Base-by-base conservation (phyloP, 2,113 vertebrate species). In the Nyctibius bracteatus region DNA sequence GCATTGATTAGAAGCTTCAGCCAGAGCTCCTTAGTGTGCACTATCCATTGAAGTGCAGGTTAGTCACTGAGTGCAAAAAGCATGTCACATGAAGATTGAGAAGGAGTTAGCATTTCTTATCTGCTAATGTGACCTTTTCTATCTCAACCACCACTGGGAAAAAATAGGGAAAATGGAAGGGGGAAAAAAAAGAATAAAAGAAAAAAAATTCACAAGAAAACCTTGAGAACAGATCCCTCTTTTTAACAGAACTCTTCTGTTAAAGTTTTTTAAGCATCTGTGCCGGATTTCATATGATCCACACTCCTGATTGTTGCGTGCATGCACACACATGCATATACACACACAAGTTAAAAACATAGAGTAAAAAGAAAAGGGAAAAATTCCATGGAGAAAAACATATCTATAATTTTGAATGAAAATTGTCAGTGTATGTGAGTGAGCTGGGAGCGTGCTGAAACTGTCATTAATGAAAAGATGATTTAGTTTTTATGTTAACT, bases 21-120 rank as follows among this genome's bases (percentile, higher is more conserved):
- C 23, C 61, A 85, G 44, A 27, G 7, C 11, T 43, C 93, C 65
- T 72, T 30, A 59, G 13, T 0, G 1, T 8, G 4, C 37, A 14
- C 41, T 78, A 68, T 51, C 46, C n/a, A 6, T 28, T 46, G 68
- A 81, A 54, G 41, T 14, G 61, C 47, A 27, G 6, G 39, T 90
- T 72, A 92, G 77, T 92, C 84, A 82, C 54, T 2, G 10, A 93
- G 65, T 22, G 44, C 83, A 91, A 72, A 95, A 94, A 59, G 20
- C 83, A 75, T 88, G 23, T 88, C 77, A 51, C 89, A 90, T 94
- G 75, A 95, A 97, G 92, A 97, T 31, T 95, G 92, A 97, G 86
- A 91, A 25, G 55, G 75, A 84, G 72, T 90, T 87, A 88, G 67
- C 62, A 77, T 94, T 94, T 97, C 67, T 94, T 82, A 70, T 22